Evolutionary conservation across 2,113 vertebrate genomes (phyloP).

Genomic region (Orthochromis malagaraziensis): DNA sequence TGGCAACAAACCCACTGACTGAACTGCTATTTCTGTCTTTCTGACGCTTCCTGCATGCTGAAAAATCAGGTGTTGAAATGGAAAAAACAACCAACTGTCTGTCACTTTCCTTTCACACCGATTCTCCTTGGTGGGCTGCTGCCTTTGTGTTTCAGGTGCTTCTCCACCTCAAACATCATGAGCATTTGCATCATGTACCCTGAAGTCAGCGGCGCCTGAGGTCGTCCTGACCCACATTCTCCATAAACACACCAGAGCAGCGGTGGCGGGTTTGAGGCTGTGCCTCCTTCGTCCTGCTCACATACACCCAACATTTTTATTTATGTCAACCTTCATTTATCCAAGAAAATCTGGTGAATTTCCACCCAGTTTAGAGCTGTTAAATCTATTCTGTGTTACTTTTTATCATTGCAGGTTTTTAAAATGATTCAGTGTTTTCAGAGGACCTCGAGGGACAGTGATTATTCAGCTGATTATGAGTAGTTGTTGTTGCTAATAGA

Average conservation of each 20-base stretch:
- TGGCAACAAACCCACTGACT: not conserved
- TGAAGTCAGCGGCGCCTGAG: not conserved
- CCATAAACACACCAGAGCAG: not conserved
- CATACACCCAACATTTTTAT: rapidly evolving
- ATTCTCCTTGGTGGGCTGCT: not conserved
- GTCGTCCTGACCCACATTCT: conserved; percentile 3
- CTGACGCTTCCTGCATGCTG: not conserved
- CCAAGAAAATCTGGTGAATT: not conserved
- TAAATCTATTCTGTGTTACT: not conserved
- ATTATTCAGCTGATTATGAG: not conserved
- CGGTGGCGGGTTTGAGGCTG: not conserved
- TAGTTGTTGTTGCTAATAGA: not conserved
- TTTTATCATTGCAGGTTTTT: not conserved
- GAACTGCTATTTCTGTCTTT: not conserved
- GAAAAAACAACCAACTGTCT: not conserved
- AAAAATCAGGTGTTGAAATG: not conserved
- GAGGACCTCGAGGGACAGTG: not conserved
- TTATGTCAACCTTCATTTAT: not conserved
- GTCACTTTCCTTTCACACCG: not conserved
- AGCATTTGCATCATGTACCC: not conserved
- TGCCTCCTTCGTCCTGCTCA: not conserved
- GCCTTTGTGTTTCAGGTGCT: not conserved
- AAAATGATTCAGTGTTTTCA: not conserved
- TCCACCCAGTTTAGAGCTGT: rapidly evolving
- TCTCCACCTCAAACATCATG: not conserved